Percentiles rank a stretch among this genome's conserved stretches.
Evolutionary conservation across 2,888 invertebrate species (phyloP).

Genomic region (Coleophora flavipennella): DNA sequence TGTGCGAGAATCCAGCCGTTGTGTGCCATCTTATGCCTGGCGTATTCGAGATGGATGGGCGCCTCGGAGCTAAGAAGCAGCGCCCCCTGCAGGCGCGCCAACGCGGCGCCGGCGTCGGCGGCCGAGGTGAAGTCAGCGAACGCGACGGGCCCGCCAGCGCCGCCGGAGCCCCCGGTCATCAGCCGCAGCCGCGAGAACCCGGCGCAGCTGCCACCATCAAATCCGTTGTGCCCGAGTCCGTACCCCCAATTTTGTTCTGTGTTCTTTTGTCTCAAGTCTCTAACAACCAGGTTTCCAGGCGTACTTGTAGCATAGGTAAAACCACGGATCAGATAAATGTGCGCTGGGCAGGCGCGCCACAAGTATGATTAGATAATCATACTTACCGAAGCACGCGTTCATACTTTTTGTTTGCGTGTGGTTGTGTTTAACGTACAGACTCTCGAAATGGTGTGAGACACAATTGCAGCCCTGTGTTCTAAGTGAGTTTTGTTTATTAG

Average conservation of each 20-base stretch:
- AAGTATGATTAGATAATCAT: too few relatives aligned
- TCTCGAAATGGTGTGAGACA: too few relatives aligned
- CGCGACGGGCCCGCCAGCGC: conserved; percentile 87
- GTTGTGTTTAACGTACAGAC: too few relatives aligned
- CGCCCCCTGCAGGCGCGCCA: conserved; percentile 96
- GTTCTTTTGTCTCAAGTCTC: not conserved
- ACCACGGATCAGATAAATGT: too few relatives aligned
- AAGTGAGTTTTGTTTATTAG: too few relatives aligned
- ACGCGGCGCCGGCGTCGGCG: conserved; percentile 91
- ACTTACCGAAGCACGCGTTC: too few relatives aligned
- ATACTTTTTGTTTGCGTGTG: too few relatives aligned
- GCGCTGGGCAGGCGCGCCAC: too few relatives aligned
- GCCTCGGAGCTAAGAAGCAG: conserved; percentile 96
- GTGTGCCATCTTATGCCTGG: conserved; percentile 97
- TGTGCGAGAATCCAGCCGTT: conserved; percentile 73
- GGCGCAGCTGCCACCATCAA: conserved; percentile 90
- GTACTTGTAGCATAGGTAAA: too few relatives aligned
- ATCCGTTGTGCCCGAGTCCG: conserved; percentile 53
- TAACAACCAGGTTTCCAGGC: too few relatives aligned
- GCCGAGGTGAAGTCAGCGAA: conserved; percentile 98
- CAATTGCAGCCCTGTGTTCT: too few relatives aligned
- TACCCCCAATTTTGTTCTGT: conserved; percentile 33
- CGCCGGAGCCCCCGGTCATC: conserved; percentile 82
- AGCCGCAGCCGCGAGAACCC: conserved; percentile 98
- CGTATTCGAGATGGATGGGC: conserved; percentile 98